phyloP scores from a whole-genome alignment of 2,888 invertebrate species.

The Geotrupes spiniger region DNA sequence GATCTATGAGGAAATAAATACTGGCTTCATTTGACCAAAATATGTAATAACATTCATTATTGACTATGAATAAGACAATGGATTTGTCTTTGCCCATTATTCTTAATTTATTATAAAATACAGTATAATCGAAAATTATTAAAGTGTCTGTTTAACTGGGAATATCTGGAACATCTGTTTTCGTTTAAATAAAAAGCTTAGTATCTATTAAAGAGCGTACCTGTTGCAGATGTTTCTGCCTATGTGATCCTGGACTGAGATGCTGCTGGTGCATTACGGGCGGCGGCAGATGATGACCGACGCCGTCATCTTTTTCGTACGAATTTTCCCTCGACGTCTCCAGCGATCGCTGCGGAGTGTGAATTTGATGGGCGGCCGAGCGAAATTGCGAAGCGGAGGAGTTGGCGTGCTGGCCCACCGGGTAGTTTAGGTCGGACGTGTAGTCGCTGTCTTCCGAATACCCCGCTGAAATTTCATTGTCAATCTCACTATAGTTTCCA shows the following conservation, averaged over 20 bases:
- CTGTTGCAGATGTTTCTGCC: slow-evolving; percentile 29
- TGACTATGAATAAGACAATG: too few relatives aligned
- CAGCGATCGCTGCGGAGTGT: slow-evolving; percentile 74
- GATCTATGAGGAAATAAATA: too few relatives aligned
- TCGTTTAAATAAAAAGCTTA: slow-evolving; percentile 1
- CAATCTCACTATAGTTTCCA: slow-evolving; percentile 49
- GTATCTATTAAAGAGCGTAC: too few relatives aligned
- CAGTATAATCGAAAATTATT: too few relatives aligned
- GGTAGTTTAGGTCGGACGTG: slow-evolving; percentile 94
- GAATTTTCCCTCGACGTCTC: slow-evolving; percentile 81
- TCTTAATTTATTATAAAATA: too few relatives aligned
- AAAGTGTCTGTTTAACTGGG: too few relatives aligned
- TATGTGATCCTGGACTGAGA: slow-evolving; percentile 46
- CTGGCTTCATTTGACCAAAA: too few relatives aligned
- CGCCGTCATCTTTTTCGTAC: slow-evolving; percentile 72
- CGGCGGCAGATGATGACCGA: slow-evolving; percentile 39
- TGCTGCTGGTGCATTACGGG: slow-evolving; percentile 37
- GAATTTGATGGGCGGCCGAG: slow-evolving; percentile 72
- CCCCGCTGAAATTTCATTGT: slow-evolving; percentile 68
- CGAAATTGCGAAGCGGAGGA: slow-evolving; percentile 88
- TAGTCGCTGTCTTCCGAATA: slow-evolving; percentile 97
- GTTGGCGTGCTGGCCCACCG: slow-evolving; percentile 85
- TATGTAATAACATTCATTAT: too few relatives aligned
- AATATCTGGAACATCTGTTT: too few relatives aligned
- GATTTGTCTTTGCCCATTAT: too few relatives aligned